phyloP scores from a whole-genome alignment of 1,140 invertebrate genomes.

The Calliphora vicina region DNA sequence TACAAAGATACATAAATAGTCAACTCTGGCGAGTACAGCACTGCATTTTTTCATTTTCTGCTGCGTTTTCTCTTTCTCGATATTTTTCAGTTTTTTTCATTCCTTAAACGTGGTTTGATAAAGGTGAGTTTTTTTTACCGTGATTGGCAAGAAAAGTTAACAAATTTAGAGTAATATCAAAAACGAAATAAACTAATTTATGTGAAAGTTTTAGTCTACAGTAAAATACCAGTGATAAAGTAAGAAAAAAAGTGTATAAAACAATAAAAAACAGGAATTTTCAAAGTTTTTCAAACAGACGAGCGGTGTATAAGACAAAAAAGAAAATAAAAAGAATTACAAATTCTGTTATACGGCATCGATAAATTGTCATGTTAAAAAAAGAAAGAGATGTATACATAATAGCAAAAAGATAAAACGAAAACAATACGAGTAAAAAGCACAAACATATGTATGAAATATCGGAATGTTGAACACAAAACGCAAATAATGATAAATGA shows the following conservation, averaged over 20 bases:
- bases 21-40: background rate
- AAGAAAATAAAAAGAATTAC: slow-evolving; percentile 24
- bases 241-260: slow-evolving; percentile 5
- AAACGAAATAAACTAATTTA: background rate
- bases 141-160: background rate
- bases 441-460: background rate
- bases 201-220: background rate
- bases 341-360: slow-evolving; percentile 6
- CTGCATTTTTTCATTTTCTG: background rate
- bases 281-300: slow-evolving; percentile 2
- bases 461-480: background rate
- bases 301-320: slow-evolving; percentile 20
- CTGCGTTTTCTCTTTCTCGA: background rate
- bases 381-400: background rate
- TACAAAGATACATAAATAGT: background rate
- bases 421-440: slow-evolving; percentile 25
- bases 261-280: background rate
- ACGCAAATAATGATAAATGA: slow-evolving; percentile 5
- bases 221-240: background rate
- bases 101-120: slow-evolving; percentile 26
- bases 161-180: background rate
- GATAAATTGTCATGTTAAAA: slow-evolving; percentile 10
- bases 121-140: slow-evolving; percentile 28
- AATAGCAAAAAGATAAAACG: background rate
- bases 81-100: slow-evolving; percentile 7